These are phyloP conservation scores for Heteronetta atricapilla DNA, from an alignment of 2,113 vertebrate species.

Conservation along the genomic window DNA sequence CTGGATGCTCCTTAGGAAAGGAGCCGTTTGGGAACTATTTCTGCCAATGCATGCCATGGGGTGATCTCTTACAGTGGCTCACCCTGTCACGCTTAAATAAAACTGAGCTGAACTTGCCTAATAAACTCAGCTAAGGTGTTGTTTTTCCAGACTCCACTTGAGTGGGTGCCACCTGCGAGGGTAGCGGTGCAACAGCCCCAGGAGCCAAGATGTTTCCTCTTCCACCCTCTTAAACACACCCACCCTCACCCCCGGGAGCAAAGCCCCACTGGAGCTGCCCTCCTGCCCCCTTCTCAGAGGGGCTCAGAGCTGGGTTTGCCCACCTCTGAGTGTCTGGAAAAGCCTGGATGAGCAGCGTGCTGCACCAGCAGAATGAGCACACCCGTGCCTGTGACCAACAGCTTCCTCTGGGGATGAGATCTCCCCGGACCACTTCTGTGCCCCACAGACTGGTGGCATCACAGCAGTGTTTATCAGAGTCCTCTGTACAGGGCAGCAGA, in stretches of 20 bases:
- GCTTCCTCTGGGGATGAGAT: background rate
- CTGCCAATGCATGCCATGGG: background rate
- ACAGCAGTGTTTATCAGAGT: background rate
- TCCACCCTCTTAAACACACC: background rate
- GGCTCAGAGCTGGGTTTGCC: background rate
- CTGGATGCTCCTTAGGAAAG: background rate
- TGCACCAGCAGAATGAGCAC: background rate
- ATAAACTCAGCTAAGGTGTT: background rate
- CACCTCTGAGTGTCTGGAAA: background rate
- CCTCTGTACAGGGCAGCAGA: background rate
- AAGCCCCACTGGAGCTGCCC: background rate
- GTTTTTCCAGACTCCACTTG: background rate
- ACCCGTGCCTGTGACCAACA: background rate
- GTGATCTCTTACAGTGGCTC: background rate
- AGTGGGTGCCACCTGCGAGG: background rate
- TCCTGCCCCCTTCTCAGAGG: background rate
- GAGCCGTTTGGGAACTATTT: background rate
- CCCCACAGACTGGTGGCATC: background rate
- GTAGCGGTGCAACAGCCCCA: background rate
- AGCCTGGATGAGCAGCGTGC: background rate
- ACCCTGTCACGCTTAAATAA: background rate
- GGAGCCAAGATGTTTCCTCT: background rate
- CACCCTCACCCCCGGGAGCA: fast-evolving
- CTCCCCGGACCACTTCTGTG: background rate
- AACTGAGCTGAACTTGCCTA: background rate